Evolutionary conservation across 2,113 vertebrate genomes (phyloP).

Genomic region (Siniperca chuatsi): DNA sequence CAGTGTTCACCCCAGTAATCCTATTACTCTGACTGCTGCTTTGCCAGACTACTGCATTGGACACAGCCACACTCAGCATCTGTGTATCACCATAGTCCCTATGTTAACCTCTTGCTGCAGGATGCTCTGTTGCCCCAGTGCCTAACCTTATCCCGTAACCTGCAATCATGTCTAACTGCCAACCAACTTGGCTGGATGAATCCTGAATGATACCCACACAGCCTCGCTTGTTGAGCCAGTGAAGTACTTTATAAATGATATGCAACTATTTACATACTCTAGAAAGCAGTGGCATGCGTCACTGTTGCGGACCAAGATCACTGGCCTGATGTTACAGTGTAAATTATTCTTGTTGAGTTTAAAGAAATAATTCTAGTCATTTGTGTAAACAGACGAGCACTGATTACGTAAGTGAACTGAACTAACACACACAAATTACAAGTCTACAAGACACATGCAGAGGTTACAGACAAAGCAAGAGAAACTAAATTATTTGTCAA

Average conservation of each 20-base stretch:
- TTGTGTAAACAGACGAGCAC: too few relatives aligned
- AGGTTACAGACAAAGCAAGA: neutral
- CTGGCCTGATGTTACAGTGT: neutral
- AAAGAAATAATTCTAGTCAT: neutral
- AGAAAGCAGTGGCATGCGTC: neutral
- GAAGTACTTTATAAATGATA: slow-evolving; percentile 23
- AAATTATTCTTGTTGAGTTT: neutral
- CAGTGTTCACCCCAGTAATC: slow-evolving; percentile 61
- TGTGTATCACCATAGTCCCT: neutral
- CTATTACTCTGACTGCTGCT: slow-evolving; percentile 66
- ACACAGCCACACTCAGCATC: slow-evolving; percentile 32
- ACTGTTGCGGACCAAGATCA: neutral
- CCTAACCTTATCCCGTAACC: neutral
- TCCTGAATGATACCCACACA: slow-evolving; percentile 16
- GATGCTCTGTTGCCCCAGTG: neutral
- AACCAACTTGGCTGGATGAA: slow-evolving; percentile 1
- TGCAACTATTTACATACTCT: slow-evolving; percentile 14
- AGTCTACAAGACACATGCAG: neutral
- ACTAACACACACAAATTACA: too few relatives aligned
- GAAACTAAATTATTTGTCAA: too few relatives aligned
- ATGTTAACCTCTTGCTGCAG: neutral
- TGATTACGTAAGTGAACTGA: too few relatives aligned
- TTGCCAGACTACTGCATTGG: slow-evolving; percentile 43
- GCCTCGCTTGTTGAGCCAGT: slow-evolving; percentile 6
- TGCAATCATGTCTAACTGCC: neutral